phyloP scores from a whole-genome alignment of 1,140 invertebrate species.

The Drosophila lacteicornis region DNA sequence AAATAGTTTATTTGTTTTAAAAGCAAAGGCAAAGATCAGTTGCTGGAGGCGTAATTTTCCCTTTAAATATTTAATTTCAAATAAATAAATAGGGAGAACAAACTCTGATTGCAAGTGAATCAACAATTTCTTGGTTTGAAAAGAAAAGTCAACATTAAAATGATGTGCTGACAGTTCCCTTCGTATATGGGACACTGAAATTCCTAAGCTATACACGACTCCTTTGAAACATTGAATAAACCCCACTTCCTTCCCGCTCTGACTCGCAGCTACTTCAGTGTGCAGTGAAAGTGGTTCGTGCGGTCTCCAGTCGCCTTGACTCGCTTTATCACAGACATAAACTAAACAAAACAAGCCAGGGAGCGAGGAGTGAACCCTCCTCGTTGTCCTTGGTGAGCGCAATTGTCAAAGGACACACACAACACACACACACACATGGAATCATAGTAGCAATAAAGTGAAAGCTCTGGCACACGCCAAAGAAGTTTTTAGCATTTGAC shows the following conservation, averaged over 20 bases:
- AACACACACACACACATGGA: not conserved
- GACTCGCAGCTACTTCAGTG: conserved; percentile 19
- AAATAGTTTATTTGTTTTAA: not conserved
- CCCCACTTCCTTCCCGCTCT: not conserved
- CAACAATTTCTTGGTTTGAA: not conserved
- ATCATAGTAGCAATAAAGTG: conserved; percentile 73
- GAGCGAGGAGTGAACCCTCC: conserved; percentile 10
- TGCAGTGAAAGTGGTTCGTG: conserved; percentile 38
- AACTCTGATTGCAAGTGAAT: not conserved
- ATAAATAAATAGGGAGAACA: not conserved
- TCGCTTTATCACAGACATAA: conserved; percentile 60
- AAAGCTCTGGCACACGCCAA: conserved; percentile 52
- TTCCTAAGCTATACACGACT: conserved; percentile 24
- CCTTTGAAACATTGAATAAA: conserved; percentile 32
- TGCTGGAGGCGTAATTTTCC: too few species aligned
- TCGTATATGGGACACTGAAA: conserved; percentile 1
- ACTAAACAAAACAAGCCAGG: conserved; percentile 54
- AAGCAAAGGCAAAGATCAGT: too few species aligned
- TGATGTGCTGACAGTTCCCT: conserved; percentile 4
- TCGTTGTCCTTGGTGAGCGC: conserved; percentile 55
- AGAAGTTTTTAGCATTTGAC: conserved; percentile 56
- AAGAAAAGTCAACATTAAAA: not conserved
- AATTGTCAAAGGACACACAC: conserved; percentile 68
- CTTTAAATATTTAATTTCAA: not conserved
- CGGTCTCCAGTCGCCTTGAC: conserved; percentile 42